Base-by-base conservation (phyloP, 2,888 invertebrate genomes). In the Trimorus sp. region DNA sequence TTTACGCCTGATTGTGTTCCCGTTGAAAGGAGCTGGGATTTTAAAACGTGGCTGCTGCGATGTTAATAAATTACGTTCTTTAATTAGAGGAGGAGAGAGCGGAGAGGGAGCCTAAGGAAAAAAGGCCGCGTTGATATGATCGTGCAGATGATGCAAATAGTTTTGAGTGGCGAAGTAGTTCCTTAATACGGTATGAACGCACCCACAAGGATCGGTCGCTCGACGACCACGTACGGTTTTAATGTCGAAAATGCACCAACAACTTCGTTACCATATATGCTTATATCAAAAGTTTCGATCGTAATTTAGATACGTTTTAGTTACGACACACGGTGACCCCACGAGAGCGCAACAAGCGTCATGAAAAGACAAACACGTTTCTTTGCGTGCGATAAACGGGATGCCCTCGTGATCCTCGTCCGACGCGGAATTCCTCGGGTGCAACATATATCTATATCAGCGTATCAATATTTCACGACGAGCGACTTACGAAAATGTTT, bases 151-250 rank as follows among this genome's bases (percentile, higher is more conserved):
- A 45, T 45, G n/a, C 45, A n/a, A 45, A 45, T 45, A n/a, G 45
- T 45, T 45, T 45, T 26, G 26, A 26, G 26, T 26, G 26, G 26
- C 26, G 26, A 26, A 26, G 26, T 4, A 26, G 26, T 12, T 69
- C 45, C 9, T 51, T 14, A 51, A 51, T 7, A 51, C 14, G 7
- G 51, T 8, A 14, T 14, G 14, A 60, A 48, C 37, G 37, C 49
- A 89, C 88, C 87, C 88, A 88, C 85, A 86, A 88, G 85, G 84
- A 87, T 86, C 74, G 84, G 56, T 82, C 85, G 86, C 84, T 87
- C 87, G 87, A 87, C 84, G 85, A 88, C 89, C 90, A 91, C 90
- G 90, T 91, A 90, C 88, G 87, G 87, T 87, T 88, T 90, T 90
- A 89, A 90, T 90, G 90, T 88, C 88, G 88, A 89, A 90, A 79